phyloP scores from a whole-genome alignment of 2,888 invertebrate genomes.

The Elysia crispata region DNA sequence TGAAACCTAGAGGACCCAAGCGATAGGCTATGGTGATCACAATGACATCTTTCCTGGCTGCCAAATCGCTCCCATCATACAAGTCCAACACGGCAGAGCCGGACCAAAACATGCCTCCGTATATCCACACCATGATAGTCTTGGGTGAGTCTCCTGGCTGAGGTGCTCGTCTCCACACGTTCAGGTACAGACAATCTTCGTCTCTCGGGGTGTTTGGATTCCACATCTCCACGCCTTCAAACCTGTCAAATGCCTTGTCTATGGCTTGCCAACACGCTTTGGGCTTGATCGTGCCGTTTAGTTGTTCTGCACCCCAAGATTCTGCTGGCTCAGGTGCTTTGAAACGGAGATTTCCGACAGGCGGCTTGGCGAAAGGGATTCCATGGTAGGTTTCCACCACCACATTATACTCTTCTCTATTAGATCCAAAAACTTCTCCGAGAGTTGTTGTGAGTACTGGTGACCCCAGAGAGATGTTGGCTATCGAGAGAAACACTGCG shows the following conservation, averaged over 20 bases:
- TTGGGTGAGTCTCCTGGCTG: constrained; percentile 79
- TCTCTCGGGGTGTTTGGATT: constrained; percentile 90
- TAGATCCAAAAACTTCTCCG: too few relatives aligned
- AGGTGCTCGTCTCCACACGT: constrained; percentile 86
- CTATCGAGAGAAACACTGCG: too few relatives aligned
- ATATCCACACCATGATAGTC: constrained; percentile 94
- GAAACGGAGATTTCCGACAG: constrained; percentile 88
- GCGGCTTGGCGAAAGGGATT: constrained; percentile 94
- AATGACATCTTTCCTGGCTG: constrained; percentile 92
- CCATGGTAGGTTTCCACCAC: constrained; percentile 90
- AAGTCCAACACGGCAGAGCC: constrained; percentile 88
- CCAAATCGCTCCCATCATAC: constrained; percentile 82
- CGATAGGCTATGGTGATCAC: constrained; percentile 95
- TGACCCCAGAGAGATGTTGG: too few relatives aligned
- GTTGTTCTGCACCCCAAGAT: constrained; percentile 88
- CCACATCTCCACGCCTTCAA: constrained; percentile 93
- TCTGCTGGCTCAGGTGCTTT: constrained; percentile 88
- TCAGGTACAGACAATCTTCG: constrained; percentile 96
- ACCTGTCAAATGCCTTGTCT: constrained; percentile 78
- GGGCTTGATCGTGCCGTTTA: constrained; percentile 88
- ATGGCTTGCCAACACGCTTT: constrained; percentile 91
- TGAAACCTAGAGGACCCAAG: constrained; percentile 93
- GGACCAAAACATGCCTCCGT: constrained; percentile 95
- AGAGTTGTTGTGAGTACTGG: too few relatives aligned
- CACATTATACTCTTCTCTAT: too few relatives aligned